phyloP scores from a whole-genome alignment of 2,797 vertebrate species.

The Poecilia gillii region DNA sequence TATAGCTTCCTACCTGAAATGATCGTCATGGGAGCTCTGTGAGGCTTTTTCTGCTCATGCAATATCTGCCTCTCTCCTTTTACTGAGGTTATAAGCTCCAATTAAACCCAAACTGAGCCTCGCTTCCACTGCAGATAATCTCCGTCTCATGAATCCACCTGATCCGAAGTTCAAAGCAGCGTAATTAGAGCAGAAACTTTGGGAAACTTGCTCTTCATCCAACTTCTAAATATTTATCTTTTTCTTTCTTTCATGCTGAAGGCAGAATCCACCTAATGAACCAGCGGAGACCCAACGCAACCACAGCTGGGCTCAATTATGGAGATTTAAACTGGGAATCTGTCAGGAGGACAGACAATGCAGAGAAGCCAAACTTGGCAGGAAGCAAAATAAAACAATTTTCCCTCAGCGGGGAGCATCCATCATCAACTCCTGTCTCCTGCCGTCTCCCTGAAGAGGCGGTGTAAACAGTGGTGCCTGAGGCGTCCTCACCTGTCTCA shows the following conservation, averaged over 20 bases:
- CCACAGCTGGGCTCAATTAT: slow-evolving; percentile 20
- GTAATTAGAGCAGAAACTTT: slow-evolving; percentile 52
- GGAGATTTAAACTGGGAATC: slow-evolving; percentile 25
- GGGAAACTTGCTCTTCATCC: slow-evolving; percentile 21
- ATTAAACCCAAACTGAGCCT: slow-evolving; percentile 42
- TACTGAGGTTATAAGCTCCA: slow-evolving; percentile 32
- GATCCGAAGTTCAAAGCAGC: slow-evolving; percentile 45
- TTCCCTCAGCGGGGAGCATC: slow-evolving; percentile 21
- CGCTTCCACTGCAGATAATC: slow-evolving; percentile 41
- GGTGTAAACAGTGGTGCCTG: slow-evolving; percentile 6
- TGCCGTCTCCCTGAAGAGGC: slow-evolving; percentile 20
- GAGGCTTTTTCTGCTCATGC: slow-evolving; percentile 17
- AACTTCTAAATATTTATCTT: slow-evolving; percentile 8
- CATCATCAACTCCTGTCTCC: slow-evolving; percentile 29
- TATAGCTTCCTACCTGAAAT: slow-evolving; percentile 3
- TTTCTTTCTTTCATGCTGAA: background rate
- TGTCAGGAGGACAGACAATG: slow-evolving; percentile 1
- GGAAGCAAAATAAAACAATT: slow-evolving; percentile 8
- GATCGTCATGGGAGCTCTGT: slow-evolving; percentile 6
- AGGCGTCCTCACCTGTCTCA: slow-evolving; percentile 22
- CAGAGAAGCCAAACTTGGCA: slow-evolving; percentile 19
- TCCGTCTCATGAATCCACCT: slow-evolving; percentile 50
- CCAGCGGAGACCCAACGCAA: slow-evolving; percentile 26
- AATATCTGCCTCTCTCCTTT: slow-evolving; percentile 12
- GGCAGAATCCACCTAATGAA: slow-evolving; percentile 39